phyloP scores from a whole-genome alignment of 1,140 invertebrate genomes.

The Littorina saxatilis region DNA sequence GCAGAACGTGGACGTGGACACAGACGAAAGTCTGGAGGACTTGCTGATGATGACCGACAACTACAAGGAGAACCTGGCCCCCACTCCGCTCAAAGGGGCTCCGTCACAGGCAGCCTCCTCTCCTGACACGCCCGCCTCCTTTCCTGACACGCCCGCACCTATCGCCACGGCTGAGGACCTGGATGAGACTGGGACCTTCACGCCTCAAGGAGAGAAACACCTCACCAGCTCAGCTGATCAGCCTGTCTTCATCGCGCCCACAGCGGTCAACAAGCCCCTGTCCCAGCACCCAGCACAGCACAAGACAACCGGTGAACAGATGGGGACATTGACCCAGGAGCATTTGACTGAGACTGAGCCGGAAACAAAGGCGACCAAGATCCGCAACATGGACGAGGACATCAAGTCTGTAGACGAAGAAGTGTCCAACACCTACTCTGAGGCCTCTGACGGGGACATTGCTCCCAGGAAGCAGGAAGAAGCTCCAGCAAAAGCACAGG shows the following conservation, averaged over 20 bases:
- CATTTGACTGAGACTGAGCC: not conserved
- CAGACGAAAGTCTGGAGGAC: conserved; percentile 32
- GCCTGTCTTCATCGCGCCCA: conserved; percentile 19
- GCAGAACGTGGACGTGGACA: conserved; percentile 31
- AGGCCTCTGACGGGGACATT: conserved; percentile 18
- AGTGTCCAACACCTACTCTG: conserved; percentile 6
- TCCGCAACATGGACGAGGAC: not conserved
- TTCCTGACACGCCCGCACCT: conserved; percentile 2
- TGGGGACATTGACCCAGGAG: not conserved
- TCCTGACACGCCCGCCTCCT: not conserved
- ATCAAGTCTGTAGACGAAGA: conserved; percentile 19
- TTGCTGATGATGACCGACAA: conserved; percentile 19
- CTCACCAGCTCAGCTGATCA: not conserved
- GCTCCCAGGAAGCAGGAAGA: conserved; percentile 20
- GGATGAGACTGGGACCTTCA: not conserved
- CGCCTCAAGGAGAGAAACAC: not conserved
- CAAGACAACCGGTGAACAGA: not conserved
- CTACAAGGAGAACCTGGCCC: conserved; percentile 18
- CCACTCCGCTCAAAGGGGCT: too few species aligned
- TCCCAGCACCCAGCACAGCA: not conserved
- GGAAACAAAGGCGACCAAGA: not conserved
- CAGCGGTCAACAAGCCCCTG: not conserved
- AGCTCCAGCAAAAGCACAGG: too few species aligned
- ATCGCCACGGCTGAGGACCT: conserved; percentile 13
- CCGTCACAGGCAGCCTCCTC: not conserved